Base-by-base conservation (phyloP, 1,140 invertebrate species). In the Ips nitidus region DNA sequence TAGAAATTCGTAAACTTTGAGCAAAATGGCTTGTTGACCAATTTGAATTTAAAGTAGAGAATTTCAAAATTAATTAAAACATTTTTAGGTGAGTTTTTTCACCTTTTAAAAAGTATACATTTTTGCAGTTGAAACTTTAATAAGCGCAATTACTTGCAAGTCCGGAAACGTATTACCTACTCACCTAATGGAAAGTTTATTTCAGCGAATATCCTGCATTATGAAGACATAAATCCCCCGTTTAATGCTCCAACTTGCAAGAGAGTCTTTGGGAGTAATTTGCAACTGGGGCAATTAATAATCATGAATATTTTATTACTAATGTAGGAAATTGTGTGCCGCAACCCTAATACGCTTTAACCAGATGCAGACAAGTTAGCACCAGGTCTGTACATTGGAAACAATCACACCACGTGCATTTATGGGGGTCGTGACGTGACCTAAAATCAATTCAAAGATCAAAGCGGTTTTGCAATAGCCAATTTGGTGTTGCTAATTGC, bases 271-370 rank as follows among this genome's bases (percentile, higher is more conserved):
- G 45, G 4, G 60, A 50, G 42, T 52, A 63, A 63, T 52, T 63
- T 63, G 41, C 60, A 63, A 63, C 45, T 63, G 36, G 45, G 41
- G 45, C 60, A 63, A 63, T 63, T 63, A 63, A 63, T 63, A 63
- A 52, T 63, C 60, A 52, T 63, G 60, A 63, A 63, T 63, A 63
- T 63, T 63, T 63, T 52, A 63, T 38, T 22, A 1, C 22, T 50
- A 6, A 8, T 22, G 7, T 50, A 22, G 6, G 45, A 50, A 50
- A 50, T 22, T 50, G 45, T 50, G 45, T 8, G 22, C 45, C 45
- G 22, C 22, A 22, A 22, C 22, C 22, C 22, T 22, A 22, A 22
- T 22, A 22, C 22, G 22, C 22, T 22, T 22, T 22, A 22, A 22
- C 22, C 22, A 22, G 22, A 22, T 22, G 22, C 22, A 22, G 22